phyloP scores from a whole-genome alignment of 64 coral and sea anemone genomes.

The Trachythela sp. region DNA sequence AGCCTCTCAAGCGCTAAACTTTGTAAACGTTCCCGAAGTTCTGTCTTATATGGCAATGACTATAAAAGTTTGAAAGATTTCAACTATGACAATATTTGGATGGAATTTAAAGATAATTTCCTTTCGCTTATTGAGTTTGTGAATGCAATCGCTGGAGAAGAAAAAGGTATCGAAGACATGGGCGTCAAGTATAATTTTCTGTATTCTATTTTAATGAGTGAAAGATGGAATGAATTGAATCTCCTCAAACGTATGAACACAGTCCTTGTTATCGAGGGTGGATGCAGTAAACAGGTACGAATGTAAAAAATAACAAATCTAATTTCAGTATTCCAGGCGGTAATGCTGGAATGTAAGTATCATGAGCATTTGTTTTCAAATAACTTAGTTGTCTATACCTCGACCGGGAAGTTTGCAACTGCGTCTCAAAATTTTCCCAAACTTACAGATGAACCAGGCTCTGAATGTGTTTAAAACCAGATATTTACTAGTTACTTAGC shows the following conservation, averaged over 20 bases:
- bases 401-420: too few species aligned
- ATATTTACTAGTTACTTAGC: too few species aligned
- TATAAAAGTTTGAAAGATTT: conserved; percentile 50
- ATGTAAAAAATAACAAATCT: background rate
- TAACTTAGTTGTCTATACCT: background rate
- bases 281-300: conserved; percentile 45
- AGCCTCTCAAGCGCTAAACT: too few species aligned
- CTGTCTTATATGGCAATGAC: conserved; percentile 15
- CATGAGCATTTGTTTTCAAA: background rate
- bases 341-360: too few species aligned
- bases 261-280: too few species aligned
- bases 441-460: too few species aligned
- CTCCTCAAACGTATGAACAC: conserved; percentile 47
- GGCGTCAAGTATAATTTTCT: conserved; percentile 43
- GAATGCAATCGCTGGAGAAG: conserved; percentile 41
- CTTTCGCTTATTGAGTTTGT: conserved; percentile 37
- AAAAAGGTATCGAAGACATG: background rate
- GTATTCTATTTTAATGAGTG: conserved; percentile 56
- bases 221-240: conserved; percentile 53
- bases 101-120: conserved; percentile 31
- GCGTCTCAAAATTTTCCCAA: too few species aligned
- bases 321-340: background rate
- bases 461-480: too few species aligned
- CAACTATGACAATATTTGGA: conserved; percentile 14
- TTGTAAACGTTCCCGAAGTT: too few species aligned